A percentile compares a stretch with the other conserved stretches of the same genome.
Evolutionary conservation across 2,888 invertebrate genomes (phyloP).

Genomic region (Mesochorus sp.): DNA sequence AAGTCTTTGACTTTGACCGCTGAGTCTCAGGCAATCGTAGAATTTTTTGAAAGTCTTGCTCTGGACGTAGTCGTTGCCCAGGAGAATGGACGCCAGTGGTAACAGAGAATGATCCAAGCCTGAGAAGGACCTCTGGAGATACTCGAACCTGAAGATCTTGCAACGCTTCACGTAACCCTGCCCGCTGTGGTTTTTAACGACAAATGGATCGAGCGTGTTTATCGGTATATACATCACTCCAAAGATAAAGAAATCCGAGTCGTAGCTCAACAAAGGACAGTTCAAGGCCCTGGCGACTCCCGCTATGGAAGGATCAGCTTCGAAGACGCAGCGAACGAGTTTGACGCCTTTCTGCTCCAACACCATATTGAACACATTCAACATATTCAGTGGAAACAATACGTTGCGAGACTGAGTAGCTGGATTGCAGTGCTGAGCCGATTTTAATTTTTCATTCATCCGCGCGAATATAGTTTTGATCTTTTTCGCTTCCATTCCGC

Average conservation of each 20-base stretch:
- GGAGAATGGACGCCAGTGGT: slow-evolving; percentile 90
- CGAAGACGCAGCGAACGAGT: slow-evolving; percentile 90
- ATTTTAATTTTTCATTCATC: slow-evolving; percentile 84
- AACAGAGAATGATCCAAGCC: slow-evolving; percentile 87
- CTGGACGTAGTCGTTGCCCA: slow-evolving; percentile 95
- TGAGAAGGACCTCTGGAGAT: slow-evolving; percentile 86
- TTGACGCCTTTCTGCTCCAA: slow-evolving; percentile 86
- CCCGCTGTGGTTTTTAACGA: slow-evolving; percentile 65
- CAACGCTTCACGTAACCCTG: slow-evolving; percentile 84
- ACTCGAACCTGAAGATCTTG: slow-evolving; percentile 88
- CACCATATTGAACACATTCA: slow-evolving; percentile 89
- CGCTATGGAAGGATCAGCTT: slow-evolving; percentile 95
- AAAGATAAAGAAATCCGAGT: slow-evolving; percentile 97
- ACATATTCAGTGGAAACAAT: slow-evolving; percentile 90
- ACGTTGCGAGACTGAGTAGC: slow-evolving; percentile 83
- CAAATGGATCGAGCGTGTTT: slow-evolving; percentile 85
- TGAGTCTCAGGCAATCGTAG: slow-evolving; percentile 85
- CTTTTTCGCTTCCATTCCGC: slow-evolving; percentile 89
- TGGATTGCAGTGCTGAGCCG: slow-evolving; percentile 78
- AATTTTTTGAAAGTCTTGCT: slow-evolving; percentile 87
- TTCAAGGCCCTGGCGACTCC: slow-evolving; percentile 89
- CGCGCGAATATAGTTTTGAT: slow-evolving; percentile 86
- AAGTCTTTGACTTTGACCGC: slow-evolving; percentile 80
- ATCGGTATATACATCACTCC: slow-evolving; percentile 92
- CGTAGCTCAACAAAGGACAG: slow-evolving; percentile 95